Base-by-base conservation (phyloP, 1,140 invertebrate species). In the Drosophila repleta region DNA sequence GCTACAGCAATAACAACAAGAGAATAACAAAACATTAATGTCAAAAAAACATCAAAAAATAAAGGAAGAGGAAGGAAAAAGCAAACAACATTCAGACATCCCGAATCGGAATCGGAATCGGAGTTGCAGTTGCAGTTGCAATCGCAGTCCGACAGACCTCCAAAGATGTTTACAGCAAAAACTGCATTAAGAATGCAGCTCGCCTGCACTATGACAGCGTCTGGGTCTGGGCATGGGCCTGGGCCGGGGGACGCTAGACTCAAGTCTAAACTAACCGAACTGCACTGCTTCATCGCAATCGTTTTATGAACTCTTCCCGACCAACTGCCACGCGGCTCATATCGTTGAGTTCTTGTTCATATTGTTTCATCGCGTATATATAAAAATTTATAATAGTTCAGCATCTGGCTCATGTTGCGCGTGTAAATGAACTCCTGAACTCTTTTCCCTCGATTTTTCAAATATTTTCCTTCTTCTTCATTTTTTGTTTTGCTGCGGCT, bases 1-100 rank as follows among this genome's bases (percentile, higher is more conserved):
- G 76, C 72, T 48, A 79, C 79, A 76, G 64, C 72, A 67, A 52
- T 56, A 62, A 75, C 80, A 76, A 72, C 62, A 64, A 55, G 67
- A 46, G 57, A 82, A 82, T 67, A 88, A 88, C 79, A 88, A 88
- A 88, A 83, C 83, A 88, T 83, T 79, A 83, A 83, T 88, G 83
- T 88, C 83, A 88, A 76, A 87, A 76, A 87, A 88, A 82, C 72
- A 80, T 83, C 83, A 87, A 71, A 88, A 87, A 81, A 64, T 17
- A 46, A 13, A 35, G 11, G 32, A 11, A 35, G 32, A 35, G 32
- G 11, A 43, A 43, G 39, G 3, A 17, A 43, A 43, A 43, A 43
- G 39, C 39, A 43, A 43, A 43, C 18, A 43, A 63, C 48, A 71
- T 39, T 55, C 51, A 70, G 60, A 53, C 67, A 76, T 53, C 49